phyloP scores from a whole-genome alignment of 2,797 vertebrate species.

The Sebastes kiyomatsui region DNA sequence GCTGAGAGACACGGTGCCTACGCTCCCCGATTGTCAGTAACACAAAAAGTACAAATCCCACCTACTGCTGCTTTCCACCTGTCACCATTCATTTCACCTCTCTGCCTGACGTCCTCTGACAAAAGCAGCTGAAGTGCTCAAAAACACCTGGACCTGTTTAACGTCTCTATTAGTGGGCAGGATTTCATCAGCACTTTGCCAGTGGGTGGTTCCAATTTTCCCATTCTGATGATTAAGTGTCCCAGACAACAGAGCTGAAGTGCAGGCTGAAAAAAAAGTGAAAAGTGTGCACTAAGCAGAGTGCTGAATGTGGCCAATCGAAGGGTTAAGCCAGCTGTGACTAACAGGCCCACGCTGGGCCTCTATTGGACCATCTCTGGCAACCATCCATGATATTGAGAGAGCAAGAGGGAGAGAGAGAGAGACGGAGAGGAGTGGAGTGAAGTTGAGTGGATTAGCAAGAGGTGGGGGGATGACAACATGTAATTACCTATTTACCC shows the following conservation, averaged over 20 bases:
- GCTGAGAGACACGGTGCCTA: background rate
- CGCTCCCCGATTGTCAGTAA: constrained; percentile 42
- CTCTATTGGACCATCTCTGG: constrained; percentile 68
- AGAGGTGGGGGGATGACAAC: constrained; percentile 72
- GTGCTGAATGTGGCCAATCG: constrained; percentile 55
- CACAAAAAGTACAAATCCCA: constrained; percentile 41
- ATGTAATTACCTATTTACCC: constrained; percentile 82
- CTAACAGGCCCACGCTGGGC: constrained; percentile 67
- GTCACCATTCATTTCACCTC: constrained; percentile 37
- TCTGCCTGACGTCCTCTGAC: constrained; percentile 18
- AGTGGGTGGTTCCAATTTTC: constrained; percentile 37
- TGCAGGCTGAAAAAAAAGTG: constrained; percentile 1
- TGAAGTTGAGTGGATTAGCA: constrained; percentile 75
- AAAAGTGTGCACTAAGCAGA: constrained; percentile 56
- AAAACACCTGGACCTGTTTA: constrained; percentile 28
- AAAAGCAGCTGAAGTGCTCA: constrained; percentile 2
- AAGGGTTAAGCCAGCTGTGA: constrained; percentile 76
- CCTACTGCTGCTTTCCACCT: constrained; percentile 16
- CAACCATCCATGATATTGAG: constrained; percentile 68
- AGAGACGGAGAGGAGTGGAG: constrained; percentile 39
- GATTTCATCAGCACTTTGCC: constrained; percentile 39
- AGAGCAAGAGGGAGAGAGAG: constrained; percentile 39
- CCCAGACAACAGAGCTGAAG: constrained; percentile 30
- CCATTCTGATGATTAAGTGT: constrained; percentile 43
- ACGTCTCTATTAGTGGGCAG: constrained; percentile 16